These are phyloP conservation scores for Pseudococcus longispinus DNA, from an alignment of 2,888 invertebrate species.

Conservation along the genomic window DNA sequence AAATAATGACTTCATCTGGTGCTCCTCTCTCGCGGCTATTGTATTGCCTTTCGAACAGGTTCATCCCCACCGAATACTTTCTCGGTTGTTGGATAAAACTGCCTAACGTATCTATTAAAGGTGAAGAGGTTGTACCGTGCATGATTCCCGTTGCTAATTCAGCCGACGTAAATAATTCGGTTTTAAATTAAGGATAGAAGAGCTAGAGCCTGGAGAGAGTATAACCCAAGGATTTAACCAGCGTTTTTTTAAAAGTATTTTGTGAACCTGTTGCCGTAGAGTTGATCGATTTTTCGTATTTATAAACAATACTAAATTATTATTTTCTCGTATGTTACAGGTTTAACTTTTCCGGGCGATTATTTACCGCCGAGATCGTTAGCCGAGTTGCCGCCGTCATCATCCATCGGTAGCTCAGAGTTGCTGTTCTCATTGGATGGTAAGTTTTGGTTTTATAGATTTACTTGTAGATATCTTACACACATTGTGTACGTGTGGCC, in stretches of 20 bases:
- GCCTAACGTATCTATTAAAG: slow-evolving; percentile 56
- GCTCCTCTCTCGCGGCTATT: slow-evolving; percentile 53
- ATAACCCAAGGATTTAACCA: slow-evolving; percentile 3
- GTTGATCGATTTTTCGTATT: background rate
- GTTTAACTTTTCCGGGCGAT: slow-evolving; percentile 53
- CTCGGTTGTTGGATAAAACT: slow-evolving; percentile 39
- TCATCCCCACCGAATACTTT: slow-evolving; percentile 52
- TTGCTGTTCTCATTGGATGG: slow-evolving; percentile 51
- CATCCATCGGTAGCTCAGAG: slow-evolving; percentile 42
- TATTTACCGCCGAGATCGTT: slow-evolving; percentile 49
- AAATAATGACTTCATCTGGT: slow-evolving; percentile 57
- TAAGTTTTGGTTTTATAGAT: slow-evolving; percentile 23
- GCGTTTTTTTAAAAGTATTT: background rate
- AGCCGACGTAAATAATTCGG: slow-evolving; percentile 28
- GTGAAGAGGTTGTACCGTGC: slow-evolving; percentile 50
- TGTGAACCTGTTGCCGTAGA: background rate
- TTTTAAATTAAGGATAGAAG: slow-evolving; percentile 31
- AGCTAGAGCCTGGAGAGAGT: background rate
- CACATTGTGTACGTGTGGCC: too few relatives aligned
- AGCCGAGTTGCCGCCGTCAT: slow-evolving; percentile 44
- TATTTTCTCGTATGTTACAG: slow-evolving; percentile 16
- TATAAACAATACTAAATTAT: background rate
- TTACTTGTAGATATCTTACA: background rate
- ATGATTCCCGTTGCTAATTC: slow-evolving; percentile 54
- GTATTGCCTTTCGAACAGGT: slow-evolving; percentile 55